Evolutionary conservation across 2,113 vertebrate species (phyloP).

Genomic region (Plotosus lineatus): DNA sequence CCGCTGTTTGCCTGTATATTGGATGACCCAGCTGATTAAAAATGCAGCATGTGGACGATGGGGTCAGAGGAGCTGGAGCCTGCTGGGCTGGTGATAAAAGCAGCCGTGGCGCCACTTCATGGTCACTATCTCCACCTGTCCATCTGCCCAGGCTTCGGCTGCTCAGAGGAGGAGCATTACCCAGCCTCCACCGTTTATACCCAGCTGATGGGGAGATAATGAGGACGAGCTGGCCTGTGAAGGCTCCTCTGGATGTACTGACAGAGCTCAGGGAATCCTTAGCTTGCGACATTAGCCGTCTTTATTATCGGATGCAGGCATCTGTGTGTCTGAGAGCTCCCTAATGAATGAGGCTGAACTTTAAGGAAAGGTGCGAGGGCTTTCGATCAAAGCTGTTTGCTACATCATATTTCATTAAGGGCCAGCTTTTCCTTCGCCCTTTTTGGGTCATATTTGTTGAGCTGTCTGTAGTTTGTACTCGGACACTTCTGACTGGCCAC

Average conservation of each 20-base stretch:
- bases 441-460: constrained; percentile 44
- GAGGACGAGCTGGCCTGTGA: constrained; percentile 44
- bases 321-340: constrained; percentile 48
- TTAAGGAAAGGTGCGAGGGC: constrained; percentile 41
- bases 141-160: constrained; percentile 72
- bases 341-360: constrained; percentile 39
- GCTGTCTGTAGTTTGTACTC: constrained; percentile 54
- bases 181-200: constrained; percentile 57
- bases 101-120: constrained; percentile 66
- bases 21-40: constrained; percentile 72
- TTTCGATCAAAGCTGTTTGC: constrained; percentile 12
- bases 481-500: constrained; percentile 53
- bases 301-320: constrained; percentile 40
- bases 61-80: constrained; percentile 70
- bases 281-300: constrained; percentile 39
- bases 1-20: constrained; percentile 66
- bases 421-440: constrained; percentile 22
- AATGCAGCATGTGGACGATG: constrained; percentile 69
- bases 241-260: constrained; percentile 51
- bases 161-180: constrained; percentile 60
- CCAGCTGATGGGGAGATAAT: constrained; percentile 53
- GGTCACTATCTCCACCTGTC: constrained; percentile 76
- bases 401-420: constrained; percentile 38
- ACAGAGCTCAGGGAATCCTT: constrained; percentile 57
- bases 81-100: constrained; percentile 69